Evolutionary conservation across 2,797 vertebrate genomes (phyloP), one percentile per base, ranked within the genome.

Genomic region (Xiphophorus birchmanni): DNA sequence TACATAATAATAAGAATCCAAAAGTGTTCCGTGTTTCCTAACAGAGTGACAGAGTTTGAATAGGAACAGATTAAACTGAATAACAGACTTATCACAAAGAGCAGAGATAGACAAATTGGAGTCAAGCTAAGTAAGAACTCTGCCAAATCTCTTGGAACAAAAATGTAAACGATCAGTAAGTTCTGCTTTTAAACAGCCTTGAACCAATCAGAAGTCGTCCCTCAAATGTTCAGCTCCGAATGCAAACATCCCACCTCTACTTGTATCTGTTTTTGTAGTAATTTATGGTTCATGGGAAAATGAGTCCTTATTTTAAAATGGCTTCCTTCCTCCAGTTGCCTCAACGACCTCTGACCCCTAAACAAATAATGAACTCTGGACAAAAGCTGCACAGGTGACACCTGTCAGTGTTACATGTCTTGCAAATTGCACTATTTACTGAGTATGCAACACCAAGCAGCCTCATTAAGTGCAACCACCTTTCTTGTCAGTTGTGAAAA

Each of bases 401-500:
- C 37, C 21, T 44, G 40, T 71, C 40, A 44, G 6, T 40, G 37
- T 69, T 42, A 13, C 12, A 40, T 10, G 4, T 2, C 4, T 23
- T 40, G 65, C 42, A 21, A 6, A 21, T 44, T 44, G 40, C 15
- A 42, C 23, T n/a, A 7, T 8, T 37, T 54, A 21, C 73, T 54
- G 5, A 12, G 35, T 54, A 44, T 54, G 48, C 23, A 75, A 42
- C 2, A 4, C 56, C 35, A 79, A 74, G 76, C 26, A 58, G 32
- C 67, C 77, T 71, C 26, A 87, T 81, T 80, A 56, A 82, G 75
- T 78, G 67, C 50, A 29, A 29, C 32, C 8, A 74, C 73, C 21
- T 52, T n/a, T 75, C 12, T 75, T 58, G 5, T 47, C 40, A 60
- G 8, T 18, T 76, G 74, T 76, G 40, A 10, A 60, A n/a, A 73